Evolutionary conservation across 1,140 invertebrate genomes (phyloP).

Genomic region (Heliconius congener): DNA sequence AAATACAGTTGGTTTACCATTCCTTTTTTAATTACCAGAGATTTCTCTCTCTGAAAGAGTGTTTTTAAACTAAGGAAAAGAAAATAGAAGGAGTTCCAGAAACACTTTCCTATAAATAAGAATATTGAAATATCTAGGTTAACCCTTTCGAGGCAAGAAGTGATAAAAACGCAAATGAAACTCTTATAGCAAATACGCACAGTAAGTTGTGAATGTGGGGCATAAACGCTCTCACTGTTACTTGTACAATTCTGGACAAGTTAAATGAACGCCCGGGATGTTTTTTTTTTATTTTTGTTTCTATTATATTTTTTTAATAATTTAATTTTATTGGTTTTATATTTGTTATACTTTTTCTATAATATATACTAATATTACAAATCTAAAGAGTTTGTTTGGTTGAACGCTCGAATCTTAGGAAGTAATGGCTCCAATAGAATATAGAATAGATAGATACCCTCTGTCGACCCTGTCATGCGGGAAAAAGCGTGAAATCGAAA

Average conservation of each 20-base stretch:
- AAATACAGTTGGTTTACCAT: too few species aligned
- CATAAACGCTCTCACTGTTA: slow-evolving; percentile 2
- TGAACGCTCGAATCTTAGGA: too few species aligned
- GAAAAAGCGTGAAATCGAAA: too few species aligned
- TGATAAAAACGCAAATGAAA: slow-evolving; percentile 14
- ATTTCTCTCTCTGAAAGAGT: too few species aligned
- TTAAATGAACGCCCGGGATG: background rate
- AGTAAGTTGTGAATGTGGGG: slow-evolving; percentile 15
- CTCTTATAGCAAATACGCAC: slow-evolving; percentile 15
- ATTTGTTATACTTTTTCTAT: too few species aligned
- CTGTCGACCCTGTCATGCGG: too few species aligned
- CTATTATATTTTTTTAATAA: background rate
- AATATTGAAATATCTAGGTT: slow-evolving; percentile 13
- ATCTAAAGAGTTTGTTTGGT: too few species aligned
- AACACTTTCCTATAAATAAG: background rate
- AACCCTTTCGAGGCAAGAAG: slow-evolving; percentile 1
- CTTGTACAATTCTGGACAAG: background rate
- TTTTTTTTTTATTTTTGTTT: background rate
- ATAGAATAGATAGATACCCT: too few species aligned
- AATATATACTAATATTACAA: too few species aligned
- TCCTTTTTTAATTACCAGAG: too few species aligned
- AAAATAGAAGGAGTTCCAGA: background rate
- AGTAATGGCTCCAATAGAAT: too few species aligned
- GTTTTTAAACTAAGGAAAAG: background rate
- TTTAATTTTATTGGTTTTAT: background rate